Evolutionary conservation across 2,888 invertebrate genomes (phyloP).

Genomic region (Synergus itoensis): DNA sequence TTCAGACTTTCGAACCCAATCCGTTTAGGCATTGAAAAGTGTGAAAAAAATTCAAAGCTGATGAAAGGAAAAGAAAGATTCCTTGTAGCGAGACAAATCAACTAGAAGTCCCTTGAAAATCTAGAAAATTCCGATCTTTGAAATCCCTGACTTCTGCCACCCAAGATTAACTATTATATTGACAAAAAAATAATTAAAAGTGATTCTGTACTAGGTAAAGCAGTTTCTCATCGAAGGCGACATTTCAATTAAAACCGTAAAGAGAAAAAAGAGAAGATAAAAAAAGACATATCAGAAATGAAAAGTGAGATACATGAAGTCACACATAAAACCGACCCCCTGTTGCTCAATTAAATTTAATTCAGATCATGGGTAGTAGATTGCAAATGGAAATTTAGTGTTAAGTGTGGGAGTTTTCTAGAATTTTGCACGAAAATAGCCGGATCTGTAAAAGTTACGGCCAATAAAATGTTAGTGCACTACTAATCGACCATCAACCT

Average conservation of each 20-base stretch:
- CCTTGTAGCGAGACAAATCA: too few species aligned
- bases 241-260: not conserved
- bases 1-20: not conserved
- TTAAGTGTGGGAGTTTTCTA: not conserved
- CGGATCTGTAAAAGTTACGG: constrained; percentile 2
- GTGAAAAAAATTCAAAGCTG: too few species aligned
- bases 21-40: too few species aligned
- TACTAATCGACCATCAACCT: constrained; percentile 27
- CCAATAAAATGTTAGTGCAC: constrained; percentile 9
- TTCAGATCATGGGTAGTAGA: not conserved
- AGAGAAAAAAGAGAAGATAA: not conserved
- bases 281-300: too few species aligned
- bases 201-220: too few species aligned
- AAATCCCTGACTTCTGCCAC: too few species aligned
- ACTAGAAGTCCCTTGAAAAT: too few species aligned
- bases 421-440: constrained; percentile 26
- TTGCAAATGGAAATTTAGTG: constrained; percentile 27
- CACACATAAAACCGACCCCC: not conserved
- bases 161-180: too few species aligned
- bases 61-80: too few species aligned
- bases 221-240: too few species aligned
- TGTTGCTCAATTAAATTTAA: not conserved
- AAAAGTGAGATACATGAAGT: not conserved
- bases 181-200: too few species aligned
- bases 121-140: too few species aligned